These are phyloP conservation scores for Creontiades dilutus DNA, from an alignment of 2,888 invertebrate genomes.

Conservation along the genomic window DNA sequence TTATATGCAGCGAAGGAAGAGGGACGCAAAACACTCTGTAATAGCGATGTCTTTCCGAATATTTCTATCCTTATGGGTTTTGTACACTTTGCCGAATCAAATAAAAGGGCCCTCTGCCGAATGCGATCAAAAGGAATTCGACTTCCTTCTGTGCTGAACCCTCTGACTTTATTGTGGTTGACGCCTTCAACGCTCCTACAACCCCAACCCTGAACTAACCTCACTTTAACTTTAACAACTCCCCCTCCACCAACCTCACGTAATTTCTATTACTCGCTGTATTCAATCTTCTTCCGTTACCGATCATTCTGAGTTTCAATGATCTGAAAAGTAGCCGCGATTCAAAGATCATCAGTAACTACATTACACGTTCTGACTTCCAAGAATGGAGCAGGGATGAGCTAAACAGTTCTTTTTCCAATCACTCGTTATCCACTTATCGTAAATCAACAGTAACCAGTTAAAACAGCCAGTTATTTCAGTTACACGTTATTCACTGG, in stretches of 20 bases:
- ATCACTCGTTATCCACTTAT: no score
- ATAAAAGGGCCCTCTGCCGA: background rate
- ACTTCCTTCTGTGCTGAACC: background rate
- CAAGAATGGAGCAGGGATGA: no score
- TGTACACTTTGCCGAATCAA: slow-evolving; percentile 36
- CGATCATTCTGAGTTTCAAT: no score
- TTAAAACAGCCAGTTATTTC: no score
- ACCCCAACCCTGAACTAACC: background rate
- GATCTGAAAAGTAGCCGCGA: no score
- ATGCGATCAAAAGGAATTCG: slow-evolving; percentile 39
- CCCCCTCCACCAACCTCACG: background rate
- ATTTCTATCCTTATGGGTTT: slow-evolving; percentile 42
- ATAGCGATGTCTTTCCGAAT: slow-evolving; percentile 39
- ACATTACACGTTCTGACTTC: no score
- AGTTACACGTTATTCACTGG: no score
- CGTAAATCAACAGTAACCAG: no score
- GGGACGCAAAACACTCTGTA: slow-evolving; percentile 36
- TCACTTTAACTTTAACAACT: background rate
- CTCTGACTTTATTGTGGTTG: slow-evolving; percentile 36
- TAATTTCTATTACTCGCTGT: no score
- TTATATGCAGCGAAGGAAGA: slow-evolving; percentile 15
- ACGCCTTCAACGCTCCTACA: background rate
- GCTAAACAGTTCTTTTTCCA: no score
- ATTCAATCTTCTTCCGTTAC: no score
- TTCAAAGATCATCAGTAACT: no score